Evolutionary conservation across 2,888 invertebrate species (phyloP).

Genomic region (Hecatera dysodea): DNA sequence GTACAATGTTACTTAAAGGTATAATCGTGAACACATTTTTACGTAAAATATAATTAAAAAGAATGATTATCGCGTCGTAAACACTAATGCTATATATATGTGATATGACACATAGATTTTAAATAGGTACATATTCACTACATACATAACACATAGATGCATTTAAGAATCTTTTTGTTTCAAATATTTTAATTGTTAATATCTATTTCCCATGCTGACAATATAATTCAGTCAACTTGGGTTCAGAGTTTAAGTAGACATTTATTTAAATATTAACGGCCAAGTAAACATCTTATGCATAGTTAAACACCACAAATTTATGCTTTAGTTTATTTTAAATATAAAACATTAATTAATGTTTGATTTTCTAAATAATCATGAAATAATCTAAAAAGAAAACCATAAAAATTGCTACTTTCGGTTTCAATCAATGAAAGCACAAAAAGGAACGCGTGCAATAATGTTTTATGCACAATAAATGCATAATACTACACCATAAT

Average conservation of each 20-base stretch:
- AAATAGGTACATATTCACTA: constrained; percentile 59
- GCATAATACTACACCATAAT: constrained; percentile 54
- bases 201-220: constrained; percentile 51
- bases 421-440: constrained; percentile 25
- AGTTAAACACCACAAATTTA: constrained; percentile 43
- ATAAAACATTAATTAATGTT: constrained; percentile 35
- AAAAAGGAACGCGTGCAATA: constrained; percentile 48
- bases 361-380: constrained; percentile 30
- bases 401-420: constrained; percentile 41
- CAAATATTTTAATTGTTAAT: constrained; percentile 41
- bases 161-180: constrained; percentile 54
- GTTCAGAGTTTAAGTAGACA: constrained; percentile 55
- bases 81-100: constrained; percentile 56
- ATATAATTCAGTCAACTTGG: constrained; percentile 53
- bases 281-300: constrained; percentile 52
- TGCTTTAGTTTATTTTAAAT: constrained; percentile 33
- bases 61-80: constrained; percentile 38
- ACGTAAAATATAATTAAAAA: constrained; percentile 51
- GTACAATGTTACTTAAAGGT: constrained; percentile 55
- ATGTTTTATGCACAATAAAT: constrained; percentile 61
- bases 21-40: constrained; percentile 62
- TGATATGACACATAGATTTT: constrained; percentile 62
- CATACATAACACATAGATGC: constrained; percentile 58
- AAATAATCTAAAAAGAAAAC: constrained; percentile 36
- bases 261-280: constrained; percentile 56